phyloP scores from a whole-genome alignment of 2,888 invertebrate species.

The Stenchaetothrips biformis region DNA sequence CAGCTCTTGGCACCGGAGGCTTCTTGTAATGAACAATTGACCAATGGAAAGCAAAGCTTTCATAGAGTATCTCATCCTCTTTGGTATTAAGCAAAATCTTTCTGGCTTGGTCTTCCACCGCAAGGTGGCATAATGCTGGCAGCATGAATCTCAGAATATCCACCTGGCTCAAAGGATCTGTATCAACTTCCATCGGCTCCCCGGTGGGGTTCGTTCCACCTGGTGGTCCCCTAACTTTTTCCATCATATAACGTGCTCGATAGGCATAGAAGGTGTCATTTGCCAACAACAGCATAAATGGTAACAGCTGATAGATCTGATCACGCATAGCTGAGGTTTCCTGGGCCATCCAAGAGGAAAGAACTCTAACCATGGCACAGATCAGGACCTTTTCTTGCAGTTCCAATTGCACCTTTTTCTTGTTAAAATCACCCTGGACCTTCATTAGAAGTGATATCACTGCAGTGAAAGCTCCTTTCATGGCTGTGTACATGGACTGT shows the following conservation, averaged over 20 bases:
- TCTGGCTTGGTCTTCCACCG: conserved; percentile 83
- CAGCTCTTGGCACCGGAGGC: conserved; percentile 74
- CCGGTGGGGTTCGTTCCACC: conserved; percentile 35
- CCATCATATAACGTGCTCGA: conserved; percentile 61
- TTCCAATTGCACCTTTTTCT: conserved; percentile 63
- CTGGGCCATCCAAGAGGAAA: conserved; percentile 86
- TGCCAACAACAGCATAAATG: conserved; percentile 72
- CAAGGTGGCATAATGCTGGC: conserved; percentile 84
- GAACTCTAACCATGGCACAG: conserved; percentile 76
- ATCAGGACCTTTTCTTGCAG: conserved; percentile 70
- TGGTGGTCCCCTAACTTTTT: conserved; percentile 51
- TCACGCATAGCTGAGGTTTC: conserved; percentile 83
- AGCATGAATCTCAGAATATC: conserved; percentile 77
- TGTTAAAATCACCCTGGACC: conserved; percentile 60
- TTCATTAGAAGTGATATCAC: conserved; percentile 68
- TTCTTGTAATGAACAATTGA: conserved; percentile 80
- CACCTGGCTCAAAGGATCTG: conserved; percentile 55
- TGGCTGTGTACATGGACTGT: conserved; percentile 80
- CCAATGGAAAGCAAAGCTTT: conserved; percentile 78
- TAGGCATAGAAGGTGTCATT: conserved; percentile 77
- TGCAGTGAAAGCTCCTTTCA: conserved; percentile 84
- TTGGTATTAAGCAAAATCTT: conserved; percentile 70
- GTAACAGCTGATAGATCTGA: conserved; percentile 73
- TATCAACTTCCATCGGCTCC: conserved; percentile 46
- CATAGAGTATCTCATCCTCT: conserved; percentile 74